Evolutionary conservation across 1,140 invertebrate species (phyloP).

Genomic region (Caenorhabditis brenneri): DNA sequence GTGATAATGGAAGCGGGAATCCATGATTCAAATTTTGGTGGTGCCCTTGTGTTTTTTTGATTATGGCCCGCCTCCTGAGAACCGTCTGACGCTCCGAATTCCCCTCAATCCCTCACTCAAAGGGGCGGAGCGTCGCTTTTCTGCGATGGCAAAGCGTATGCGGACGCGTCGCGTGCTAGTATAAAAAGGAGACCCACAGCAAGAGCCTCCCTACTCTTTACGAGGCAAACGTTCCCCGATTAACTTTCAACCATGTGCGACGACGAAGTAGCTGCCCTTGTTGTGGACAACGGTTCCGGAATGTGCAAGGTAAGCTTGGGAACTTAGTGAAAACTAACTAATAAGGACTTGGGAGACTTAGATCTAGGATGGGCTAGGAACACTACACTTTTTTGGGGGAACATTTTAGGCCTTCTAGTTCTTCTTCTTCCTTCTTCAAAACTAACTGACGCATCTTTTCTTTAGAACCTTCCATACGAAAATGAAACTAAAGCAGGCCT

Average conservation of each 20-base stretch:
- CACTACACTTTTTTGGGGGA: too few relatives aligned
- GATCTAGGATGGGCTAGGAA: too few relatives aligned
- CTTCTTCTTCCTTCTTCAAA: too few relatives aligned
- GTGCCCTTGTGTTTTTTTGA: neutral
- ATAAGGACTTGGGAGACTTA: too few relatives aligned
- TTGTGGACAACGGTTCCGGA: constrained; percentile 87
- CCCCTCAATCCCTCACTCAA: constrained; percentile 20
- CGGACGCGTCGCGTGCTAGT: constrained; percentile 36
- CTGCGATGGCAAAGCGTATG: constrained; percentile 8
- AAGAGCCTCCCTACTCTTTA: neutral
- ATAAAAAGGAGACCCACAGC: neutral
- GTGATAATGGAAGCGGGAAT: neutral
- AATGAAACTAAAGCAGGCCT: too few relatives aligned
- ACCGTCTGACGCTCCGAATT: neutral
- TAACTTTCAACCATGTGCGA: constrained; percentile 72
- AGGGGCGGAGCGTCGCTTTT: constrained; percentile 23
- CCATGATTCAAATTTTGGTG: neutral
- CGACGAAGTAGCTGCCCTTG: constrained; percentile 82
- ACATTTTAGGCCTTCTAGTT: too few relatives aligned
- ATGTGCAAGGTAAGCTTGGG: constrained; percentile 81
- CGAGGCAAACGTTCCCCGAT: neutral
- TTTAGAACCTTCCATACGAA: too few relatives aligned
- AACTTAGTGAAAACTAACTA: too few relatives aligned
- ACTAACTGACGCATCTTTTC: too few relatives aligned
- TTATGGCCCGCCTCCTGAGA: neutral